phyloP scores from a whole-genome alignment of 2,797 vertebrate genomes.

The Phalanger gymnotis region DNA sequence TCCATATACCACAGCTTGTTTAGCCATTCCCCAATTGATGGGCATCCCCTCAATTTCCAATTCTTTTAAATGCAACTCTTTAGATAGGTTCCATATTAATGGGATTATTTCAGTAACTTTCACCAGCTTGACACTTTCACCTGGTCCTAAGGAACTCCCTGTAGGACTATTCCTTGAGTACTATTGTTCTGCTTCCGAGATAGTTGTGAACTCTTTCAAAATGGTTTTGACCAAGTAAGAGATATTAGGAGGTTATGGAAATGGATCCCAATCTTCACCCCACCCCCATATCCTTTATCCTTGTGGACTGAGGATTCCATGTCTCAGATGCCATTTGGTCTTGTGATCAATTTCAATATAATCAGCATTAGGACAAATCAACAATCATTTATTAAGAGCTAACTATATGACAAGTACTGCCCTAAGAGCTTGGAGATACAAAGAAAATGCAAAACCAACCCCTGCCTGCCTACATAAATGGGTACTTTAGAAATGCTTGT shows the following conservation, averaged over 20 bases:
- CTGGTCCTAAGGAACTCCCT: not conserved
- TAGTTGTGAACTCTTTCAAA: not conserved
- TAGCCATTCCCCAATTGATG: no score
- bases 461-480: not conserved
- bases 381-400: not conserved
- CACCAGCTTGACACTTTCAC: not conserved
- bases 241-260: not conserved
- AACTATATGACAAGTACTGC: not conserved
- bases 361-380: not conserved
- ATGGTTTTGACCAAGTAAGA: not conserved
- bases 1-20: no score
- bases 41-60: no score
- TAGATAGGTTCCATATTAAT: not conserved
- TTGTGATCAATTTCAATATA: not conserved
- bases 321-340: not conserved
- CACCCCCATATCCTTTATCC: not conserved
- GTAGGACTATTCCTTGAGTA: not conserved
- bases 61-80: not conserved
- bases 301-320: not conserved
- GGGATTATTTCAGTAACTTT: not conserved
- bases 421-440: not conserved
- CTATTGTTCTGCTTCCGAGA: not conserved
- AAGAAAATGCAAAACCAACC: not conserved
- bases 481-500: not conserved
- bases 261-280: not conserved